These are phyloP conservation scores for Philereme transversata DNA, from an alignment of 2,888 invertebrate species.

Conservation along the genomic window DNA sequence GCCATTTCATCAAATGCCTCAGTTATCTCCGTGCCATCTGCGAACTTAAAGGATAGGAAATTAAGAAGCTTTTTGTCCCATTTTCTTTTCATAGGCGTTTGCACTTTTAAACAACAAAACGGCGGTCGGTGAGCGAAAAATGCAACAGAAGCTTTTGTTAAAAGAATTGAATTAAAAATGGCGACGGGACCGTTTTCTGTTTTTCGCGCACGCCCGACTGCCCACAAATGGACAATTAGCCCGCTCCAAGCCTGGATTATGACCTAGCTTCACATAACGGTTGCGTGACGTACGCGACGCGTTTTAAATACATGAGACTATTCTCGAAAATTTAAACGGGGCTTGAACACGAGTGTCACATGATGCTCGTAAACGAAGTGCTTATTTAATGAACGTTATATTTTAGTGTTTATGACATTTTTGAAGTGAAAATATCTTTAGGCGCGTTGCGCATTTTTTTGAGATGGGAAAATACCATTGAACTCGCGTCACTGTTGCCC, in stretches of 20 bases:
- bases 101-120: conserved; percentile 66
- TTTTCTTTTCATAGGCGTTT: conserved; percentile 70
- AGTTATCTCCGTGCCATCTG: conserved; percentile 43
- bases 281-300: not conserved
- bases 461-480: too few species aligned
- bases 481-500: too few species aligned
- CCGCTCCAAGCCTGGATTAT: conserved; percentile 30
- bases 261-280: conserved; percentile 7
- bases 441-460: too few species aligned
- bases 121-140: conserved; percentile 56
- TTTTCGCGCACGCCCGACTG: conserved; percentile 73
- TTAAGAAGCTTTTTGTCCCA: conserved; percentile 65
- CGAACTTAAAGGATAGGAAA: conserved; percentile 62
- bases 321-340: too few species aligned
- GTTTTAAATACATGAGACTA: not conserved
- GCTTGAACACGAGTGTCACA: too few species aligned
- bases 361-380: too few species aligned
- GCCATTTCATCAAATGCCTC: conserved; percentile 28
- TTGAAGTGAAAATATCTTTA: too few species aligned
- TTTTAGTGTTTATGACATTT: too few species aligned
- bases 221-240: conserved; percentile 81
- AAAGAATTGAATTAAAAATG: conserved; percentile 81
- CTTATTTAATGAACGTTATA: too few species aligned
- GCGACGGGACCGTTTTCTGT: conserved; percentile 67
- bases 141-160: conserved; percentile 71